A percentile compares a stretch with the other conserved stretches of the same genome.
Conservation (phyloP, 2,888 invertebrate species). For the Agrochola lota region DNA sequence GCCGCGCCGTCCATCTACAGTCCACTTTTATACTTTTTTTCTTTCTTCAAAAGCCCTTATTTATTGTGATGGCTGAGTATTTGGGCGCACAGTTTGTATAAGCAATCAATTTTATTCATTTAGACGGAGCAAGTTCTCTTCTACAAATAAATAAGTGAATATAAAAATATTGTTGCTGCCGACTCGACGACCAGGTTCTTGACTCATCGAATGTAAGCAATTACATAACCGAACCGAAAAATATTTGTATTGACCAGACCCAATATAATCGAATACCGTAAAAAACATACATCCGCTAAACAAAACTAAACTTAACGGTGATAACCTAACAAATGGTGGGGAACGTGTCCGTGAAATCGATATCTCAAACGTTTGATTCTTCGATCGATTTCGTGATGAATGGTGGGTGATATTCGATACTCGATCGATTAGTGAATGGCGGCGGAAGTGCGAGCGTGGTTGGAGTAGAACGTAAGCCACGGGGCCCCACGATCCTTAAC, state of each 20-base stretch:
- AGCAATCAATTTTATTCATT: constrained; percentile 91
- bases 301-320: constrained; percentile 68
- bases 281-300: constrained; percentile 64
- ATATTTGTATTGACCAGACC: constrained; percentile 71
- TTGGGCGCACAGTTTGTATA: constrained; percentile 90
- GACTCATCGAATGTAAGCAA: constrained; percentile 66
- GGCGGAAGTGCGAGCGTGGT: constrained; percentile 81
- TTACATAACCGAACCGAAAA: constrained; percentile 57
- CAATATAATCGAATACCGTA: constrained; percentile 56
- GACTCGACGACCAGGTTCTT: constrained; percentile 63
- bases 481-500: constrained; percentile 74
- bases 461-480: constrained; percentile 67
- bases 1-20: constrained; percentile 76
- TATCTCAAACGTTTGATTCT: constrained; percentile 84
- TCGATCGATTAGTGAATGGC: constrained; percentile 86
- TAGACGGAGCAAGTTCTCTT: constrained; percentile 86
- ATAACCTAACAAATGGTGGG: constrained; percentile 73
- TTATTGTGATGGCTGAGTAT: constrained; percentile 89
- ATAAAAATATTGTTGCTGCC: constrained; percentile 73
- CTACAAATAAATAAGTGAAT: constrained; percentile 87
- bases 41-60: constrained; percentile 87
- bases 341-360: constrained; percentile 85
- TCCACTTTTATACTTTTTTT: constrained; percentile 80
- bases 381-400: constrained; percentile 87
- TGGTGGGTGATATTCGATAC: constrained; percentile 83